phyloP scores from a whole-genome alignment of 2,113 vertebrate genomes.

The Psettodes erumei region DNA sequence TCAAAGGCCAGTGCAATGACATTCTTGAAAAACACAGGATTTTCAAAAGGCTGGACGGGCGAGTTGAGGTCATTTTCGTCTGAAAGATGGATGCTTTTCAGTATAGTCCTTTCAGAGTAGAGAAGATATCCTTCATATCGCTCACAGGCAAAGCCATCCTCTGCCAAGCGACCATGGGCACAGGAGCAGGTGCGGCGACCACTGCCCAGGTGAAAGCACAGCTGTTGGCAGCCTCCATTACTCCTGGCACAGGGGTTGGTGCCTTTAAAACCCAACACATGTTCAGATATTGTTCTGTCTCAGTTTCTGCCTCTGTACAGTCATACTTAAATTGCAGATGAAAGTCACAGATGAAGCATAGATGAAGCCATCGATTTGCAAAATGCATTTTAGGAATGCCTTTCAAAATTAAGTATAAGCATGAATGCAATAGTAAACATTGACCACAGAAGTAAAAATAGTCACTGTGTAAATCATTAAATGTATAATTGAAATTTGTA shows the following conservation, averaged over 20 bases:
- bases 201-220: slow-evolving; percentile 93
- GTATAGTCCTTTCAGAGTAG: slow-evolving; percentile 95
- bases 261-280: slow-evolving; percentile 73
- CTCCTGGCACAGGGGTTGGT: slow-evolving; percentile 92
- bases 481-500: slow-evolving; percentile 80
- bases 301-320: not conserved
- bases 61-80: slow-evolving; percentile 97
- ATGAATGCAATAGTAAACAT: not conserved
- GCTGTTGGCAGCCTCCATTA: slow-evolving; percentile 95
- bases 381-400: not conserved
- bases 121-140: slow-evolving; percentile 96
- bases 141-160: slow-evolving; percentile 90
- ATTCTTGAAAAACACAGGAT: slow-evolving; percentile 94
- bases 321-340: slow-evolving; percentile 4
- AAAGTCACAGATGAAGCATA: not conserved
- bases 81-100: slow-evolving; percentile 97
- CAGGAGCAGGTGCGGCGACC: slow-evolving; percentile 91
- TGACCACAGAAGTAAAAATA: not conserved
- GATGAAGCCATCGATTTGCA: not conserved
- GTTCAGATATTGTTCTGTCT: slow-evolving; percentile 21
- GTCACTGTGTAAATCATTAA: slow-evolving; percentile 41
- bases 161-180: slow-evolving; percentile 92
- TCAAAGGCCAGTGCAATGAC: slow-evolving; percentile 94
- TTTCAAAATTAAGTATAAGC: not conserved
- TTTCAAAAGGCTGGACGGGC: slow-evolving; percentile 93